phyloP scores from a whole-genome alignment of 2,113 vertebrate genomes.

The Aldabrachelys gigantea region DNA sequence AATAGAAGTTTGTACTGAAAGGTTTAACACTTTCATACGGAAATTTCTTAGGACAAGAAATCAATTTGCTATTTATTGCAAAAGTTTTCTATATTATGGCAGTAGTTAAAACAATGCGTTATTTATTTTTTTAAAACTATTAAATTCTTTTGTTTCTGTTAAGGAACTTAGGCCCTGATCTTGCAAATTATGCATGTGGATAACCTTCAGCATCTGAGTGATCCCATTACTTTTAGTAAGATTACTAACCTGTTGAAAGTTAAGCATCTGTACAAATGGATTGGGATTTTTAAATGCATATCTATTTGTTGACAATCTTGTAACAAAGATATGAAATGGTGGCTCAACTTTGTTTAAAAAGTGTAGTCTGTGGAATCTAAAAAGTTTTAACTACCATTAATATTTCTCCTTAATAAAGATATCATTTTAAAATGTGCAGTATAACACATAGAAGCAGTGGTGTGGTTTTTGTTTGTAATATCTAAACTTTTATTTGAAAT shows the following conservation, averaged over 20 bases:
- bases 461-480: neutral
- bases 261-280: neutral
- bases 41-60: neutral
- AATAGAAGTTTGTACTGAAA: neutral
- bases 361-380: neutral
- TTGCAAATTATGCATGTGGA: neutral
- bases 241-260: neutral
- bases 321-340: neutral
- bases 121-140: neutral
- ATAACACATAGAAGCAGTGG: neutral
- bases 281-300: neutral
- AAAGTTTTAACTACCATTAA: neutral
- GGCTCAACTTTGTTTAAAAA: slow-evolving; percentile 13
- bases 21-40: neutral
- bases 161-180: neutral
- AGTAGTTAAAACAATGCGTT: neutral
- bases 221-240: neutral
- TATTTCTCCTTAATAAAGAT: slow-evolving; percentile 1
- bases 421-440: neutral
- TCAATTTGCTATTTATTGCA: neutral
- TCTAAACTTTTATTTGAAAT: neutral
- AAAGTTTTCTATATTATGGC: neutral
- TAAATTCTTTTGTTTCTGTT: neutral
- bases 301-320: slow-evolving; percentile 9
- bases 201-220: neutral